Conservation (phyloP, 2,797 vertebrate species). For the Hemibagrus guttatus region DNA sequence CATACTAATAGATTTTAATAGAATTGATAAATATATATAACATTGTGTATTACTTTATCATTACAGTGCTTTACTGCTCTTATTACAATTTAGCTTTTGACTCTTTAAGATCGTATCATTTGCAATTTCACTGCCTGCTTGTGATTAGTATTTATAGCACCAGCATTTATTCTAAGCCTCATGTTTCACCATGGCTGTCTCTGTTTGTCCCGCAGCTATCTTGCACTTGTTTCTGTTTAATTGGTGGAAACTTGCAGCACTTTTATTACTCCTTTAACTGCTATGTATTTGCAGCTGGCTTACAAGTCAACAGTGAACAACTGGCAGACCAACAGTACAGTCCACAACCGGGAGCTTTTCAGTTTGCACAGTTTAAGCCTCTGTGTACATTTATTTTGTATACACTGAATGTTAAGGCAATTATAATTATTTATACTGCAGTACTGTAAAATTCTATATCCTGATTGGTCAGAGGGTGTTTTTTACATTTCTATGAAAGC, state of each 20-base stretch:
- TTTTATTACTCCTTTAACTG: constrained; percentile 12
- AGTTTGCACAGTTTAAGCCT: neutral
- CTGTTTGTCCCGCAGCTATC: constrained; percentile 17
- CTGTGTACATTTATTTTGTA: neutral
- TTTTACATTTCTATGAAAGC: neutral
- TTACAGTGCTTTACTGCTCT: neutral
- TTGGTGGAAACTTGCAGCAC: constrained; percentile 12
- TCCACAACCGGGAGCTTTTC: neutral
- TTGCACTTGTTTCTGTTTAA: constrained; percentile 14
- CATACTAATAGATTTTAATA: no score
- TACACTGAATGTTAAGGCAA: neutral
- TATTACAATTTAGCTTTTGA: neutral
- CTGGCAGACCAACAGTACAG: neutral
- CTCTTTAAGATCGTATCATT: neutral
- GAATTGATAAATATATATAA: neutral
- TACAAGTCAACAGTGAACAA: constrained; percentile 28
- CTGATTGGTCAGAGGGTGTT: neutral
- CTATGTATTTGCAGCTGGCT: constrained; percentile 4
- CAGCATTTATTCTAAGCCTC: neutral
- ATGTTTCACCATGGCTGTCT: constrained; percentile 7
- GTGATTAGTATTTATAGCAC: neutral
- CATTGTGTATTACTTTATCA: neutral
- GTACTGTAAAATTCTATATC: neutral
- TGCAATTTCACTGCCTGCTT: neutral
- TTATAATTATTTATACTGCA: neutral